A percentile compares a stretch with the other conserved stretches of the same genome.
Conservation (phyloP, 2,888 invertebrate genomes). For the Coelinius sp. region DNA sequence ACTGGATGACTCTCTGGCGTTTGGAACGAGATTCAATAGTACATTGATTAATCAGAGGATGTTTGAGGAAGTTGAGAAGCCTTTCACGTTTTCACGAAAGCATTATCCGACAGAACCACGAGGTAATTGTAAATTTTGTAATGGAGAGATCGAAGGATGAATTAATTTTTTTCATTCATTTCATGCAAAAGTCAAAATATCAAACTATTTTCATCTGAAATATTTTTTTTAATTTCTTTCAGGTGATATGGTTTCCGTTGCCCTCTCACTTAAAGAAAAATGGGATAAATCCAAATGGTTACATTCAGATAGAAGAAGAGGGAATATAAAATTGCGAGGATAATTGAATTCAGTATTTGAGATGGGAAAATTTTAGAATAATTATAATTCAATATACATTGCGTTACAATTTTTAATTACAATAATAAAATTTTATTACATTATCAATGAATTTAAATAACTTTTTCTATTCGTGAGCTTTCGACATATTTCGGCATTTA, state of each 20-base stretch:
- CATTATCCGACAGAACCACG: slow-evolving; percentile 70
- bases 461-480: neutral
- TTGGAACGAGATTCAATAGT: slow-evolving; percentile 75
- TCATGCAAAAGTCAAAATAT: no score
- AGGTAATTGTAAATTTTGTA: no score
- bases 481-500: neutral
- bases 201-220: no score
- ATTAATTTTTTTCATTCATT: neutral
- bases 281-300: slow-evolving; percentile 46
- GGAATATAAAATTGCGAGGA: neutral
- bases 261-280: slow-evolving; percentile 51
- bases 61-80: slow-evolving; percentile 77
- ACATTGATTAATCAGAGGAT: slow-evolving; percentile 74
- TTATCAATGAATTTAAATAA: neutral
- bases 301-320: slow-evolving; percentile 4
- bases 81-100: slow-evolving; percentile 75
- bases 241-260: slow-evolving; percentile 60
- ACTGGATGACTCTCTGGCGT: slow-evolving; percentile 73
- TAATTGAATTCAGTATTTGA: neutral
- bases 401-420: slow-evolving; percentile 10
- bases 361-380: slow-evolving; percentile 38
- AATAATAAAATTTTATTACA: neutral
- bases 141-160: no score
- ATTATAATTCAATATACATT: slow-evolving; percentile 26
- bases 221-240: neutral